Evolutionary conservation across 2,113 vertebrate genomes (phyloP).

Genomic region (Sylvicapra grimmia): DNA sequence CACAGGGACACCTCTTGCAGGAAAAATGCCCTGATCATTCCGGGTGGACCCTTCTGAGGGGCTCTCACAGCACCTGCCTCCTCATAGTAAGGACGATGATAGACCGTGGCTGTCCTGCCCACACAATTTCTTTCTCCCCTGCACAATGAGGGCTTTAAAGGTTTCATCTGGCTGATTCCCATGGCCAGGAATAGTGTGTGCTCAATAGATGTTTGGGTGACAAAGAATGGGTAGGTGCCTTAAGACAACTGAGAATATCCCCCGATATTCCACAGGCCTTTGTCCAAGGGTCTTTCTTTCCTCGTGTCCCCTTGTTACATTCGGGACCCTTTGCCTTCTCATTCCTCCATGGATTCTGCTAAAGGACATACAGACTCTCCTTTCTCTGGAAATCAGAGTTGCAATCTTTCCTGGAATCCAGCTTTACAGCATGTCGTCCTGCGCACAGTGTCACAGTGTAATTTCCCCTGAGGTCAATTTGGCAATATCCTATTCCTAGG

Average conservation of each 20-base stretch:
- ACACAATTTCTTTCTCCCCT: neutral
- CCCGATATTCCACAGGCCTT: rapidly evolving
- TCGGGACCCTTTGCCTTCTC: neutral
- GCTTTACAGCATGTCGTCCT: neutral
- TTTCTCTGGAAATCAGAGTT: neutral
- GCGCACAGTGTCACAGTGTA: rapidly evolving
- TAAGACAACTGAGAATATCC: rapidly evolving
- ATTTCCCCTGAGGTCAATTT: rapidly evolving
- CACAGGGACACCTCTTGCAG: too few species aligned
- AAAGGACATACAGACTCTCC: neutral
- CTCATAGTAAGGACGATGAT: rapidly evolving
- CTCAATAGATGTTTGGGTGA: rapidly evolving
- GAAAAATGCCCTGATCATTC: neutral
- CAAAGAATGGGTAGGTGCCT: neutral
- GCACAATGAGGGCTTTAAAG: rapidly evolving
- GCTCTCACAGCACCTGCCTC: neutral
- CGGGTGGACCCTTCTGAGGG: neutral
- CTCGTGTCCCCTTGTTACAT: too few species aligned
- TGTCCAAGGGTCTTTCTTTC: neutral
- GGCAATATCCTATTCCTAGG: neutral
- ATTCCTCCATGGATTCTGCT: neutral
- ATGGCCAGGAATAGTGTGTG: neutral
- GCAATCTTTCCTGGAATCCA: too few species aligned
- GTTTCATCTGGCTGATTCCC: neutral
- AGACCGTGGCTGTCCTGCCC: rapidly evolving